Conservation (phyloP, 92 coral and sea anemone species). For the Nematostella vectensis region DNA sequence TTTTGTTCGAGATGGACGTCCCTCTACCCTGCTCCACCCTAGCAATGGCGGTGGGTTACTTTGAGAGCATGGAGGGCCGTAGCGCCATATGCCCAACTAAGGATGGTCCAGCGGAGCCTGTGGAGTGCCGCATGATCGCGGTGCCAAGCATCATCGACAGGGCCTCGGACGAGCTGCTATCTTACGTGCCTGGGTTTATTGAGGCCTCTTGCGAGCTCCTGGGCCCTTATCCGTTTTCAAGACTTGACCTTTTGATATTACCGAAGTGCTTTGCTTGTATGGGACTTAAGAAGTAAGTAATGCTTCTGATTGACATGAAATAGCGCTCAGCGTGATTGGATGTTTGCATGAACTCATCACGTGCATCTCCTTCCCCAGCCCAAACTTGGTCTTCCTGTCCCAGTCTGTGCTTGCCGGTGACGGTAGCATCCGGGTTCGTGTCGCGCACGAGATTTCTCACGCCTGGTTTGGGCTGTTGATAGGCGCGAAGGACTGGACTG, state of each 20-base stretch:
- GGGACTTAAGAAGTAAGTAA: conserved; percentile 86
- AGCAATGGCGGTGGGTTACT: conserved; percentile 96
- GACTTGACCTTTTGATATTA: conserved; percentile 69
- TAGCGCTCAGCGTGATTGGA: too few relatives aligned
- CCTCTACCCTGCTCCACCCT: conserved; percentile 95
- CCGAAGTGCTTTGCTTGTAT: conserved; percentile 98
- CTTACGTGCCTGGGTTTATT: conserved; percentile 58
- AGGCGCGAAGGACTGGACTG: conserved; percentile 98
- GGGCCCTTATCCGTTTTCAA: conserved; percentile 89
- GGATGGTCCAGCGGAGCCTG: conserved; percentile 19
- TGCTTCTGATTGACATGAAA: background rate
- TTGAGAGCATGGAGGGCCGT: conserved; percentile 58
- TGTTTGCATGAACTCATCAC: too few relatives aligned
- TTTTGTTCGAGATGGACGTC: conserved; percentile 68
- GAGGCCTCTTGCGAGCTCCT: conserved; percentile 84
- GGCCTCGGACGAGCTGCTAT: conserved; percentile 74
- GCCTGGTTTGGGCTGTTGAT: conserved; percentile 97
- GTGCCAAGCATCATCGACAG: conserved; percentile 75
- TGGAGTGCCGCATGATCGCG: conserved; percentile 87
- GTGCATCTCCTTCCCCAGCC: conserved; percentile 28
- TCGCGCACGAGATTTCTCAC: conserved; percentile 96
- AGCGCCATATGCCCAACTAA: conserved; percentile 34
- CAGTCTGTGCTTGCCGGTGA: conserved; percentile 96
- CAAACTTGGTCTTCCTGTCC: conserved; percentile 89
- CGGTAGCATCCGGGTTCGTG: conserved; percentile 81